Evolutionary conservation across 2,797 vertebrate species (phyloP), one percentile per base, ranked within the genome.

Genomic region (Lagocephalus sceleratus): DNA sequence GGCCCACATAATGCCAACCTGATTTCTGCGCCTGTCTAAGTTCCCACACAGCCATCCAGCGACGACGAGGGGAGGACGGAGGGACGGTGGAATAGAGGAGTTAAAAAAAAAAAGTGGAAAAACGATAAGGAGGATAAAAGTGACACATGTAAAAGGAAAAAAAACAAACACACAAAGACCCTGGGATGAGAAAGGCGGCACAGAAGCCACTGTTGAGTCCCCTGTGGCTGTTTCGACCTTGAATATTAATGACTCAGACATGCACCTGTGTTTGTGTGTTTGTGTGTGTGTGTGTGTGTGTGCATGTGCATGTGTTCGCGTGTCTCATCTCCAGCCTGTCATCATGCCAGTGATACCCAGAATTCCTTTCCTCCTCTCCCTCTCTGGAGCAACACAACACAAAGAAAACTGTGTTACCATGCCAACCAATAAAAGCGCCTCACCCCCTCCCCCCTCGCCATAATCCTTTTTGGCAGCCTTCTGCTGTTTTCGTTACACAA

Each of bases 371-470:
- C 59, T 75, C 47, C 50, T 64, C 72, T 69, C 12, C 38, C 60
- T 76, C 82, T 78, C 60, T n/a, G 6, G 75, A 76, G 76, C 66
- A 52, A 58, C 79, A 85, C 78, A 86, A 85, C 79, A 85, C 78
- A 87, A 85, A 85, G 75, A 81, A 82, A 85, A 79, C 77, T 73
- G 76, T 77, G 87, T 86, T 88, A 75, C 87, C 76, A 87, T 89
- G 85, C 80, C 85, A 84, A 87, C 86, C 51, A 64, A 82, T 87
- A 73, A 83, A 83, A 85, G 78, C 72, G 10, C 61, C 54, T 59
- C 40, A 60, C 59, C 52, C 51, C 68, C 62, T 20, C 54, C 62
- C 11, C 40, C 6, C 40, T 20, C 47, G 21, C 42, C 7, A 40
- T 63, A 75, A 76, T 75, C 68, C 72, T 65, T 58, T 81, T 68